Evolutionary conservation across 2,113 vertebrate species (phyloP).

Genomic region (Zootoca vivipara): DNA sequence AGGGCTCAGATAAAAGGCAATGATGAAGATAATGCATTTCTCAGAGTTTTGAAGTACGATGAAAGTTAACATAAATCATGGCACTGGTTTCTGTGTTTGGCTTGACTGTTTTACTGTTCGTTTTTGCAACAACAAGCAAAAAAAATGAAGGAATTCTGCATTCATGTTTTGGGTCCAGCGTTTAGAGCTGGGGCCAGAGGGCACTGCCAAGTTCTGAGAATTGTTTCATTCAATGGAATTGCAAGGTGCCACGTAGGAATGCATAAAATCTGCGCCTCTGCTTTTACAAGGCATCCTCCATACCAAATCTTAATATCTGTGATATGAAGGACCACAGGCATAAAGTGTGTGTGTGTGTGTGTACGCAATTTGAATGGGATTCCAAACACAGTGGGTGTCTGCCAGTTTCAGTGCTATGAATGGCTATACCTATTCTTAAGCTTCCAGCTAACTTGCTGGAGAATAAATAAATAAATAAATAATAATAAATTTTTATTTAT

Average conservation of each 20-base stretch:
- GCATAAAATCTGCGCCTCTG: neutral
- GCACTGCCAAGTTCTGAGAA: neutral
- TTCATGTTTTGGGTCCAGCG: conserved; percentile 12
- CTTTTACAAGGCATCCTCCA: neutral
- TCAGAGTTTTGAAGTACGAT: neutral
- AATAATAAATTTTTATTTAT: too few species aligned
- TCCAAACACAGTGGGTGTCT: neutral
- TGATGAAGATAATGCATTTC: conserved; percentile 25
- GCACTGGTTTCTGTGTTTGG: conserved; percentile 1
- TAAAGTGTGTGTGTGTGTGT: neutral
- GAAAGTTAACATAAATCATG: conserved; percentile 6
- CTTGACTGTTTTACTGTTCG: neutral
- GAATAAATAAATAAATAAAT: too few species aligned
- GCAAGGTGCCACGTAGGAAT: too few species aligned
- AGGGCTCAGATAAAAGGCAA: conserved; percentile 41
- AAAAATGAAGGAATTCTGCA: neutral
- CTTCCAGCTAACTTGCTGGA: neutral
- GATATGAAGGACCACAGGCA: neutral
- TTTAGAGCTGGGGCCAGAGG: neutral
- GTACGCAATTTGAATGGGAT: neutral
- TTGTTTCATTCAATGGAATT: rapidly evolving
- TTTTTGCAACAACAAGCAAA: neutral
- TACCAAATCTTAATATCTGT: neutral
- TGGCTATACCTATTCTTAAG: neutral
- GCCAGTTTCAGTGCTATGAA: neutral